phyloP scores from a whole-genome alignment of 2,113 vertebrate genomes.

The Ammodytes dubius region DNA sequence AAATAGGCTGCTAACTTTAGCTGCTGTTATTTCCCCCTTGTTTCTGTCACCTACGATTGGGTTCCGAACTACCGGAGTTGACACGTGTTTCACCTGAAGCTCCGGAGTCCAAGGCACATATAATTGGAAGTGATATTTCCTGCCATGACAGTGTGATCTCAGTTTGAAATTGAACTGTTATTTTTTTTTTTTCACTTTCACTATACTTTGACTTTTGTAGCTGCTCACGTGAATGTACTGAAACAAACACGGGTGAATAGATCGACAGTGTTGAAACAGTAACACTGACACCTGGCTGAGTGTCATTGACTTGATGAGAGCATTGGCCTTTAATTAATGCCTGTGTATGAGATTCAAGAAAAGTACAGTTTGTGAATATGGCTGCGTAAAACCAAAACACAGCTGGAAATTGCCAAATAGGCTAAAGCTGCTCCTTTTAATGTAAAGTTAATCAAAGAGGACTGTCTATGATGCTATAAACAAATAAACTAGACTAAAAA shows the following conservation, averaged over 20 bases:
- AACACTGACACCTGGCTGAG: conserved; percentile 6
- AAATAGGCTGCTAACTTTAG: background rate
- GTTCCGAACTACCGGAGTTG: conserved; percentile 9
- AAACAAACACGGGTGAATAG: conserved; percentile 19
- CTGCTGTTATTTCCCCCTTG: background rate
- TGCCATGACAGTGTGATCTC: conserved; percentile 14
- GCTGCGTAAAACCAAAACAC: no score
- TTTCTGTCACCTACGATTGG: conserved; percentile 22
- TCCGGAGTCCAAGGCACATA: conserved; percentile 16
- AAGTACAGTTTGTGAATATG: background rate
- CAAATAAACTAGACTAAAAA: conserved; percentile 6
- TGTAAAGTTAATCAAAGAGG: no score
- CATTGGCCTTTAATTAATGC: background rate
- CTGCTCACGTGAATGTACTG: background rate
- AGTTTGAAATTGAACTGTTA: background rate
- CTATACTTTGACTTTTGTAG: no score
- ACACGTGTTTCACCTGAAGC: conserved; percentile 28
- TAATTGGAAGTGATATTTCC: conserved; percentile 8
- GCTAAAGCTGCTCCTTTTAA: no score
- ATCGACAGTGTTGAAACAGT: conserved; percentile 24
- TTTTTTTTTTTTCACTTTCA: conserved; percentile 46
- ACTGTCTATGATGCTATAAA: no score
- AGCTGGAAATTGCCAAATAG: no score
- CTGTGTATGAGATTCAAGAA: background rate
- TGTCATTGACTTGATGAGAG: conserved; percentile 14